These are phyloP conservation scores for Euura saliciscinereae DNA, from an alignment of 1,140 invertebrate genomes.

Conservation along the genomic window DNA sequence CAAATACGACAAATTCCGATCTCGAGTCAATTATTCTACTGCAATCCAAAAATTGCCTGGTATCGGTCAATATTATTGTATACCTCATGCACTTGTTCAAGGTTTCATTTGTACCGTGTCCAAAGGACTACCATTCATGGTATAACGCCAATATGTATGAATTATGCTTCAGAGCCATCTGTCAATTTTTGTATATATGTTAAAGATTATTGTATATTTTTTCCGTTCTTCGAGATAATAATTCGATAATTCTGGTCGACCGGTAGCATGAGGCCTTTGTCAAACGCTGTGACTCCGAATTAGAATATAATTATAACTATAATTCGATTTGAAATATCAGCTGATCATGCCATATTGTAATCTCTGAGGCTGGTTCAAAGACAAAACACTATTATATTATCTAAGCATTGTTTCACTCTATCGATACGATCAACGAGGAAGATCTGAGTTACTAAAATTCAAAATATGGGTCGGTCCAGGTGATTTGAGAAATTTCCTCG, in stretches of 20 bases:
- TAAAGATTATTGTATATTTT: neutral
- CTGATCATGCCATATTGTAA: neutral
- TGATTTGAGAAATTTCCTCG: too few species aligned
- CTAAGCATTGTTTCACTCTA: neutral
- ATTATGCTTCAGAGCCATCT: neutral
- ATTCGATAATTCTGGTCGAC: neutral
- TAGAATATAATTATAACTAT: neutral
- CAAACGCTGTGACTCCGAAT: neutral
- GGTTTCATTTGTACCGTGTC: neutral
- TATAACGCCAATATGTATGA: neutral
- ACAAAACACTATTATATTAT: neutral
- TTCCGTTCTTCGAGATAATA: neutral
- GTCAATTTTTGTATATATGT: neutral
- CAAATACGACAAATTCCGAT: slow-evolving; percentile 35
- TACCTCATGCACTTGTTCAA: too few species aligned
- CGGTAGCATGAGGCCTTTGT: neutral
- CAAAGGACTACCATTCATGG: neutral
- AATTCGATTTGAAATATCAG: neutral
- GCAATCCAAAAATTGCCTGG: neutral
- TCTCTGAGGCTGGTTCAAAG: neutral
- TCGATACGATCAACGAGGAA: neutral
- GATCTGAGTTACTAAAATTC: slow-evolving; percentile 1
- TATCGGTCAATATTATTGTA: too few species aligned
- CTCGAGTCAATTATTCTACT: neutral
- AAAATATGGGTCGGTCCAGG: neutral